These are phyloP conservation scores for Chiroxiphia lanceolata DNA, from an alignment of 2,797 vertebrate genomes.

Conservation along the genomic window DNA sequence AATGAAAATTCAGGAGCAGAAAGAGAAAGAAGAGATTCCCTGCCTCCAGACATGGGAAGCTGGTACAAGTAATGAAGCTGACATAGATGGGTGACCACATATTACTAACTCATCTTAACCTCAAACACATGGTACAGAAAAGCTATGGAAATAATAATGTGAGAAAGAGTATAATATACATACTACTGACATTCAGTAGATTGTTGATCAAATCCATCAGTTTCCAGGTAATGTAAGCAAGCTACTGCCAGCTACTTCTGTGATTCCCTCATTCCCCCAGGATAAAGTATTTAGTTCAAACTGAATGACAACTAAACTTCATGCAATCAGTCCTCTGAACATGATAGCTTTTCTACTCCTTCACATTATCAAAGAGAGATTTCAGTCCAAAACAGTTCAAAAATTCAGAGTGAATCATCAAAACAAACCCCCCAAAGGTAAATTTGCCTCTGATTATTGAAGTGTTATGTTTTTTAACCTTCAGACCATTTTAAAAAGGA, in stretches of 20 bases:
- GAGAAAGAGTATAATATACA: background rate
- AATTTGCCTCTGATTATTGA: background rate
- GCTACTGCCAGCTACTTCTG: background rate
- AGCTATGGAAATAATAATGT: background rate
- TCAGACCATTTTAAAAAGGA: background rate
- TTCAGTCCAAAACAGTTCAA: background rate
- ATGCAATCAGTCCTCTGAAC: background rate
- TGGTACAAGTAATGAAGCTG: background rate
- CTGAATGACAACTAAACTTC: background rate
- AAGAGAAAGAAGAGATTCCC: background rate
- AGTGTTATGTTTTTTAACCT: background rate
- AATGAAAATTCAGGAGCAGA: background rate
- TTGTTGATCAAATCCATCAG: background rate
- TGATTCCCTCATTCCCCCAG: background rate
- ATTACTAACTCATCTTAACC: background rate
- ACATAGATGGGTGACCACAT: background rate
- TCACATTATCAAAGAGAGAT: background rate
- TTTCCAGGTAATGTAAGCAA: background rate
- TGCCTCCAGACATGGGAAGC: accelerated
- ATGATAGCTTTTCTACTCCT: background rate
- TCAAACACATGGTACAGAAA: background rate
- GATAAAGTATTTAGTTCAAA: background rate
- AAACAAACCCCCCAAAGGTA: background rate
- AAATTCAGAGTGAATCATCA: background rate
- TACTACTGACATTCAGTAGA: background rate